phyloP scores from a whole-genome alignment of 2,888 invertebrate species.

The Acanthacorydalis orientalis region DNA sequence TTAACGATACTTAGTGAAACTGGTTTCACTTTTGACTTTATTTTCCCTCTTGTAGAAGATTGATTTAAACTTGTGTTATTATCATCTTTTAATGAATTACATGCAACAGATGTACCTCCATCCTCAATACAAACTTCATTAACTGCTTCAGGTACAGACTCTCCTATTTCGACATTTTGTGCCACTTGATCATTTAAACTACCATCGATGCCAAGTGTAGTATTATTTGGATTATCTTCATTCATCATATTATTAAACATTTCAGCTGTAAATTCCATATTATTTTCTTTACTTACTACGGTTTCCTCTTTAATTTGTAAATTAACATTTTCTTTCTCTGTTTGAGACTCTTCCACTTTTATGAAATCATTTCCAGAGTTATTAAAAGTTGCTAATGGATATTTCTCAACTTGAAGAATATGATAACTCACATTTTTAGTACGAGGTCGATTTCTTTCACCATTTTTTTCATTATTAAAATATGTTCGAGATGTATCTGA shows the following conservation, averaged over 20 bases:
- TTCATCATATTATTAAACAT: constrained; percentile 4
- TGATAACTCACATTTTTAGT: constrained; percentile 49
- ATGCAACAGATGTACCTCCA: background rate
- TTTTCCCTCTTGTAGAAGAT: background rate
- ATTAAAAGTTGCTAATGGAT: constrained; percentile 33
- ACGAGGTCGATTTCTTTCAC: constrained; percentile 36
- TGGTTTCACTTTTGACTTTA: background rate
- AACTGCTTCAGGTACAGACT: constrained; percentile 2
- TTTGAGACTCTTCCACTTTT: constrained; percentile 16
- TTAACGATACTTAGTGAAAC: background rate
- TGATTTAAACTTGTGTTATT: background rate
- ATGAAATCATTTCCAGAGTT: constrained; percentile 18
- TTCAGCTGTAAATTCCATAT: constrained; percentile 15
- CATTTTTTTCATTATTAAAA: constrained; percentile 16
- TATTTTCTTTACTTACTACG: constrained; percentile 12
- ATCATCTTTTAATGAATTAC: background rate
- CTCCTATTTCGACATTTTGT: constrained; percentile 5
- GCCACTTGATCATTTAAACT: constrained; percentile 3
- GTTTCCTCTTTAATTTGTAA: constrained; percentile 6
- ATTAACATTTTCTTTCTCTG: constrained; percentile 12
- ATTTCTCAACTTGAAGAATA: constrained; percentile 32
- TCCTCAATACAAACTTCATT: constrained; percentile 6
- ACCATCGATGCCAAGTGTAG: constrained; percentile 4
- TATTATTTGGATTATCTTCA: constrained; percentile 4
- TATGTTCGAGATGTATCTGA: constrained; percentile 5